Base-by-base conservation (phyloP, 2,113 vertebrate species). In the Saccopteryx leptura region DNA sequence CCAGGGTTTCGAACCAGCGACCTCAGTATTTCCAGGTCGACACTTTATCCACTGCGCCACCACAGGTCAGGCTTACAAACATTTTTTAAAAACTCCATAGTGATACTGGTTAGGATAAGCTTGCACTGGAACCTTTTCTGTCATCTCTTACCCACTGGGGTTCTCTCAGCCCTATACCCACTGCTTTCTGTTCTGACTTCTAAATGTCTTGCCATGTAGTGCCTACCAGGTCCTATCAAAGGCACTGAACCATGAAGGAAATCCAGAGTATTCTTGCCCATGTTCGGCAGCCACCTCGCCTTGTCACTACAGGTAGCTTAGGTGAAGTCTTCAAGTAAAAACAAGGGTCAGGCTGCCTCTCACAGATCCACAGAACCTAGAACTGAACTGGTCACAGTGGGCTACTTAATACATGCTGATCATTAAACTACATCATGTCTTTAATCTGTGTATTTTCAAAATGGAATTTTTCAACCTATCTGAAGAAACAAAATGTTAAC, bases 371-470 rank as follows among this genome's bases (percentile, higher is more conserved):
- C 26, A 85, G 68, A 39, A 15, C 18, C 60, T 46, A 69, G 56
- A 92, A 86, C 13, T 71, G 18, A 46, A 80, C 26, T 89, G 24
- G 65, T 60, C 50, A 78, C 28, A 78, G n/a, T 33, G 26, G 46
- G 65, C 31, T 56, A 79, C 39, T 92, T 31, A 84, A 26, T 39
- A 65, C 10, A 71, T 50, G 28, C 12, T 23, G 13, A 50, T 76
- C 39, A 50, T 26, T 87, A 61, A 84, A 39, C 60, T n/a, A 61
- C 21, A 92, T 14, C 54, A n/a, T 46, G 2, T 33, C 24, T 88
- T 60, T 69, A 76, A 91, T 19, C 39, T 68, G 60, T 60, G 14
- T 46, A 78, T 78, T 93, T 93, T 50, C 56, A 91, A 80, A 85
- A 89, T 61, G 31, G 14, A 71, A 63, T 63, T 63, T 76, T 28